Evolutionary conservation across 92 coral and sea anemone species (phyloP), one percentile per base, ranked within the genome.

Genomic region (Virgularia gustaviana): DNA sequence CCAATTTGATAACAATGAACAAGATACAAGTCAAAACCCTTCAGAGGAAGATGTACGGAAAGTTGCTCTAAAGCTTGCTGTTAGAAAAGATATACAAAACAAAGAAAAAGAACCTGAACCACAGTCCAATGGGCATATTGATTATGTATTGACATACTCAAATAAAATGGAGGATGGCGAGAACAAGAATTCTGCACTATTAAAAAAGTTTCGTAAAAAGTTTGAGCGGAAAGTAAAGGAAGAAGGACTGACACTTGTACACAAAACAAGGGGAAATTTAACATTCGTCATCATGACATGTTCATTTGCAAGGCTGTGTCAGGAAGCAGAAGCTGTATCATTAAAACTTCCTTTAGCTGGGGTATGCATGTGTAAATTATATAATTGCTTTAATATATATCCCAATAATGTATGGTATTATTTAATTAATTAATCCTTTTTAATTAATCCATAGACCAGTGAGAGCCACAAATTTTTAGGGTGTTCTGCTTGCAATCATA

Each of bases 281-380:
- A 85, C 97, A 15, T 91, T 85, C 77, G 85, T 85, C 4, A 62
- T 86, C 34, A 73, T 91, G n/a, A 95, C 87, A 55, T 91, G 97
- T 79, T 85, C 95, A 27, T 91, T 91, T 86, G 88, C 88, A 51
- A 85, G 89, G 45, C 87, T 91, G 20, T 91, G 97, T 77, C 84
- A 80, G 60, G 97, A 91, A 57, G 97, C 97, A 9, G 97, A 91
- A 19, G 79, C 80, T 70, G 97, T 91, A 12, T 63, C 87, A 38
- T 76, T 91, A 65, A 83, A 91, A 45, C 86, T 91, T 95, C 97
- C 97, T 0, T 76, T 91, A 49, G 97, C 96, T 27, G 97, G 97
- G 88, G 97, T 91, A 77, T 53, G 90, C 61, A 12, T 43, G 22
- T 8, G 12, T 28, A 23, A 19, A 32, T 11, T 10, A 54, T 37